A percentile compares a stretch with the other conserved stretches of the same genome.
These are phyloP conservation scores for Tachuris rubrigastra DNA, from an alignment of 2,113 vertebrate species.

Conservation along the genomic window DNA sequence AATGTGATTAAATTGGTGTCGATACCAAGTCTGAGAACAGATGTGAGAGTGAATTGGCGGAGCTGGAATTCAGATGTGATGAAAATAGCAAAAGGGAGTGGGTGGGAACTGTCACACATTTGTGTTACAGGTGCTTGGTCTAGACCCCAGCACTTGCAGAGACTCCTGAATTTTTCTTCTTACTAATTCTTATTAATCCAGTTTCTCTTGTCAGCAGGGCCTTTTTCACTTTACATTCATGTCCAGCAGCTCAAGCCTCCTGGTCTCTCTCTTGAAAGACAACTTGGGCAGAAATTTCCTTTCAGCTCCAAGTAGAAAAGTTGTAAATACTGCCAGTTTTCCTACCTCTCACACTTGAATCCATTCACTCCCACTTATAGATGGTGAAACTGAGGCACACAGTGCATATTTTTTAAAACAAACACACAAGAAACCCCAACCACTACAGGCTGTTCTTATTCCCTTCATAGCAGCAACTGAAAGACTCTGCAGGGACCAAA, in stretches of 20 bases:
- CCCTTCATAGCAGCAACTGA: neutral
- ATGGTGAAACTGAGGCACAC: neutral
- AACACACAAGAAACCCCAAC: neutral
- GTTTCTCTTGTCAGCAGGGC: neutral
- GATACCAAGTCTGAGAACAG: slow-evolving; percentile 45
- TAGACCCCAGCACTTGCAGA: slow-evolving; percentile 16
- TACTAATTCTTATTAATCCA: neutral
- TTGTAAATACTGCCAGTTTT: neutral
- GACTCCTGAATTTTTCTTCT: neutral
- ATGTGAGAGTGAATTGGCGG: slow-evolving; percentile 54
- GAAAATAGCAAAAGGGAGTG: slow-evolving; percentile 52
- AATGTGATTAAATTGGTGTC: slow-evolving; percentile 28
- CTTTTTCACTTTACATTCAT: neutral
- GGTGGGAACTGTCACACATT: slow-evolving; percentile 22
- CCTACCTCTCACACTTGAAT: neutral
- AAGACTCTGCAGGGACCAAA: neutral
- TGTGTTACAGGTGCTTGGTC: slow-evolving; percentile 52
- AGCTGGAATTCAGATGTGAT: slow-evolving; percentile 28
- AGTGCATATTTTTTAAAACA: neutral
- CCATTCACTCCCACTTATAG: neutral
- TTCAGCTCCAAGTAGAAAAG: neutral
- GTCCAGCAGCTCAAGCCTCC: neutral
- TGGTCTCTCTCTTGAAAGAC: neutral
- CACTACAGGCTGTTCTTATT: neutral
- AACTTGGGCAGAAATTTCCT: neutral